Evolutionary conservation across 23 tunicate genomes (phyloP), one percentile per base, ranked within the genome.

Genomic region (Aplidium turbinatum): DNA sequence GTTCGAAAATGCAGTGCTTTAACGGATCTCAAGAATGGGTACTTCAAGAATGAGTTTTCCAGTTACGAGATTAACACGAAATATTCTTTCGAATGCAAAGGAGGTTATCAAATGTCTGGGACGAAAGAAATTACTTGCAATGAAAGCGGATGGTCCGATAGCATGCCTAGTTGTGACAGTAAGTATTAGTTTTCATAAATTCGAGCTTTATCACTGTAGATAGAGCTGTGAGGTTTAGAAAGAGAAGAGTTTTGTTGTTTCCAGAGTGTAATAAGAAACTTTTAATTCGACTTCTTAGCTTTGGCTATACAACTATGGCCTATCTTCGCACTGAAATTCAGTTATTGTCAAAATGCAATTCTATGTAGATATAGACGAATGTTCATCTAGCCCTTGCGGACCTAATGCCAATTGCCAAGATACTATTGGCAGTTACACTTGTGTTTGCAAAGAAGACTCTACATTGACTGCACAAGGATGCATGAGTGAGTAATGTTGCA

Each of bases 361-460:
- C 24, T 25, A 62, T 38, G 16, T 63, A 86, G 93, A 79, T 45
- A 80, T 86, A 20, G 57, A 86, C 40, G 93, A 86, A 31, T 86
- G 93, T 28, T 32, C 39, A 22, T 54, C 13, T 0, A 32, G 38
- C 28, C 68, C 75, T 23, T 84, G 82, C 50, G 58, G 63, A 33
- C 66, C 50, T 7, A 73, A 82, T 63, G 87, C 80, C 5, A 31
- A 4, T 18, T 82, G 87, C 40, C 62, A 20, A 24, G 64, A 82
- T 35, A 33, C 58, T 3, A 40, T 24, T 16, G 90, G 90, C 33
- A 33, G 76, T 34, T 84, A 25, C 57, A 51, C 36, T 20, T 84
- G 90, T 57, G 6, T n/a, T 5, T 84, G 90, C 24, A 75, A 84
- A 20, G 82, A 76, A 35, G 90, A 82, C 18, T 84, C 20, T 42